phyloP scores from a whole-genome alignment of 1,140 invertebrate genomes.

The Belonocnema kinseyi region DNA sequence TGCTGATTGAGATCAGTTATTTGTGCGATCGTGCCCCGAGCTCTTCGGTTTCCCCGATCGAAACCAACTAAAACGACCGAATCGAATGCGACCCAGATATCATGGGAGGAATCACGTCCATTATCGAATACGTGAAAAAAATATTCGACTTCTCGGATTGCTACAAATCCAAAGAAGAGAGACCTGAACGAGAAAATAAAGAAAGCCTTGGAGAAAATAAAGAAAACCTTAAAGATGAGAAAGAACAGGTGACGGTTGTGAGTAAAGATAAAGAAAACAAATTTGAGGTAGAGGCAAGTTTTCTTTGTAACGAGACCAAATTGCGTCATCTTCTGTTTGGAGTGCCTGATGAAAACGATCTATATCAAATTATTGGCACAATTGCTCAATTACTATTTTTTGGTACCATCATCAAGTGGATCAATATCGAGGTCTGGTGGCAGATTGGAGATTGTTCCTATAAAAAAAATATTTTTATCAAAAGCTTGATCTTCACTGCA shows the following conservation, averaged over 20 bases:
- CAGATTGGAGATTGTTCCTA: conserved; percentile 43
- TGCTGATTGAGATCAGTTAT: conserved; percentile 29
- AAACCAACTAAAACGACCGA: conserved; percentile 37
- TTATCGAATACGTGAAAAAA: conserved; percentile 15
- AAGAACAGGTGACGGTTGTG: background rate
- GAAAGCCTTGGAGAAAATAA: background rate
- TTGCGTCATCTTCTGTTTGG: conserved; percentile 51
- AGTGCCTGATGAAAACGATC: conserved; percentile 39
- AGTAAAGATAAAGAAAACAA: background rate
- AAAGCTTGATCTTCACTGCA: background rate
- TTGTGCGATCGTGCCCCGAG: conserved; percentile 24
- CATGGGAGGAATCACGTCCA: conserved; percentile 45
- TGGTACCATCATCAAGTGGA: conserved; percentile 55
- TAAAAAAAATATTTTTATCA: conserved; percentile 20
- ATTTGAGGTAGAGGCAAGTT: background rate
- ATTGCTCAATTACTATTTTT: conserved; percentile 57
- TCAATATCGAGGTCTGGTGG: conserved; percentile 59
- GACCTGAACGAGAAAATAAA: background rate
- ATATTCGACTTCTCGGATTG: conserved; percentile 4
- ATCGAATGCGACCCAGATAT: background rate
- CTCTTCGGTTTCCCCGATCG: conserved; percentile 7
- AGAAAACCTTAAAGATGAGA: background rate
- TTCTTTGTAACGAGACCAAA: conserved; percentile 46
- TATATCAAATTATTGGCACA: conserved; percentile 49
- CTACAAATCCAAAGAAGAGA: conserved; percentile 16